A percentile compares a stretch with the other conserved stretches of the same genome.
These are phyloP conservation scores for Folsomia candida DNA, from an alignment of 2,888 invertebrate genomes.

Conservation along the genomic window DNA sequence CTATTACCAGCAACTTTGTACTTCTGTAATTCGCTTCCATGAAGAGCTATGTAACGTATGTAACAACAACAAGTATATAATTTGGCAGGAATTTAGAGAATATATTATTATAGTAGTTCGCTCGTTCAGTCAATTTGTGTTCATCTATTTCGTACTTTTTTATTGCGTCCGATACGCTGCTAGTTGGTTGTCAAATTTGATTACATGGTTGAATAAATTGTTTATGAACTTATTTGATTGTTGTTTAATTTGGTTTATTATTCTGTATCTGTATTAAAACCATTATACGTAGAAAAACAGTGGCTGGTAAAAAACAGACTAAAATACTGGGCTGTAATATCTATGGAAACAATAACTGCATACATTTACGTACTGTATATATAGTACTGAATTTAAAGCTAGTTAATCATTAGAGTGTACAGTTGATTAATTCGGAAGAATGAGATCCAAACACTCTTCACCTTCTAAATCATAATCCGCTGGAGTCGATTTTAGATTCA, in stretches of 20 bases:
- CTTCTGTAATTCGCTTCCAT: slow-evolving; percentile 5
- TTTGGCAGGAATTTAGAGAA: background rate
- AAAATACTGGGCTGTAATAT: no score
- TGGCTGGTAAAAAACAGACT: no score
- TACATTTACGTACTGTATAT: no score
- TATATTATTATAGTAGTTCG: background rate
- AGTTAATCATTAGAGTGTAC: no score
- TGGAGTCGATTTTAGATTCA: background rate
- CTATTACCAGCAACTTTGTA: slow-evolving; percentile 4
- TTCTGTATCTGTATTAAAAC: no score
- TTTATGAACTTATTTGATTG: no score
- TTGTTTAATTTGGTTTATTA: no score
- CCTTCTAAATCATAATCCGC: background rate
- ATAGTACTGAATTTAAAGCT: no score
- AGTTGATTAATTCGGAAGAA: no score
- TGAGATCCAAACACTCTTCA: background rate
- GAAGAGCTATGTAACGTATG: background rate
- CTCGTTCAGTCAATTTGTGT: slow-evolving; percentile 8
- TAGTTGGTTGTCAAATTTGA: background rate
- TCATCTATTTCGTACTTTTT: slow-evolving; percentile 5
- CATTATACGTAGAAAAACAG: no score
- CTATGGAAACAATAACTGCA: no score
- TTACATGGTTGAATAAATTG: background rate
- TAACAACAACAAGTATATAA: background rate
- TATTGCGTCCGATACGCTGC: slow-evolving; percentile 5